These are phyloP conservation scores for Mythimna lalbum DNA, from an alignment of 2,888 invertebrate species.

Conservation along the genomic window DNA sequence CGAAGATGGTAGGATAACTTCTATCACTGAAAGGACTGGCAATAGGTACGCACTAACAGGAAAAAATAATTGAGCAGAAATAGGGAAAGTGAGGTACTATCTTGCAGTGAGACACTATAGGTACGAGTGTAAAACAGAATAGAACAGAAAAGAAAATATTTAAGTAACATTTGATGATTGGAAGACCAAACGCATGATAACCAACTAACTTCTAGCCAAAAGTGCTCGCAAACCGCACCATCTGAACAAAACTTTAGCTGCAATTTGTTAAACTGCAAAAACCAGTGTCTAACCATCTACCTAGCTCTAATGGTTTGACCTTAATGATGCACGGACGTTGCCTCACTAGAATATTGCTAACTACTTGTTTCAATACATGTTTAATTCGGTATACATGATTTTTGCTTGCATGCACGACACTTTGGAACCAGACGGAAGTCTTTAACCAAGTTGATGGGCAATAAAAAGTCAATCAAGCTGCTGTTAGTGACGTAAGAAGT, in stretches of 20 bases:
- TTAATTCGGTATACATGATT: slow-evolving; percentile 26
- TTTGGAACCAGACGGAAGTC: slow-evolving; percentile 29
- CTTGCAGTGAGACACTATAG: no score
- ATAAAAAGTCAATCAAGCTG: slow-evolving; percentile 9
- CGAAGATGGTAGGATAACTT: not conserved
- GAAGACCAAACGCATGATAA: not conserved
- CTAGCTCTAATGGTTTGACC: slow-evolving; percentile 55
- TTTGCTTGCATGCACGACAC: not conserved
- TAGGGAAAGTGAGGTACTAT: not conserved
- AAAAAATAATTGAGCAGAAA: not conserved
- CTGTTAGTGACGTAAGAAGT: not conserved
- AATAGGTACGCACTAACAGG: not conserved
- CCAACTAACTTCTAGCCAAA: not conserved
- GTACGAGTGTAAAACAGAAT: no score
- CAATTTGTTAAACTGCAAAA: slow-evolving; percentile 42
- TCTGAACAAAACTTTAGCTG: slow-evolving; percentile 34
- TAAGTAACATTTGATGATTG: no score
- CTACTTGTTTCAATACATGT: slow-evolving; percentile 19
- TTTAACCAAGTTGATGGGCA: not conserved
- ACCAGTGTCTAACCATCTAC: slow-evolving; percentile 9
- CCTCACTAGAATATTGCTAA: slow-evolving; percentile 36
- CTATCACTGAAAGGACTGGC: not conserved
- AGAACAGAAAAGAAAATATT: no score
- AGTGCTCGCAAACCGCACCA: not conserved
- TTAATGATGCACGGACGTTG: slow-evolving; percentile 54